These are phyloP conservation scores for Apamea monoglypha DNA, from an alignment of 2,888 invertebrate species.

Conservation along the genomic window DNA sequence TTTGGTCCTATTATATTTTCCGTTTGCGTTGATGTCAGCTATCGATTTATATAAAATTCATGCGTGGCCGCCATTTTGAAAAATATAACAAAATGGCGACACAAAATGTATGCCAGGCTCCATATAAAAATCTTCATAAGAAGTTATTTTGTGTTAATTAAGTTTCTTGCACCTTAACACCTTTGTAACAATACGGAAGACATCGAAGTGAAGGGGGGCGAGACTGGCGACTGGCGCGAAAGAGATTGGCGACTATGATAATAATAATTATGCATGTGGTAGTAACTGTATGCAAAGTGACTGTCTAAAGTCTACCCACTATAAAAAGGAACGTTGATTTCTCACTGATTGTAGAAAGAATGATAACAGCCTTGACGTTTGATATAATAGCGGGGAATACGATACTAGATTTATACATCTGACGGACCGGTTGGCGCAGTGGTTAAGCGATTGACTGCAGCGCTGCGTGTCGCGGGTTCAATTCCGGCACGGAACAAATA, in stretches of 20 bases:
- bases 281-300: constrained; percentile 14
- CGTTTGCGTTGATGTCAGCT: no score
- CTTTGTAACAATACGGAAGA: constrained; percentile 34
- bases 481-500: no score
- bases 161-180: neutral
- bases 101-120: neutral
- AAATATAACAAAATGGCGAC: no score
- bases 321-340: neutral
- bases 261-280: constrained; percentile 8
- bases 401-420: neutral
- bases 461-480: no score
- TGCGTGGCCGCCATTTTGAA: no score
- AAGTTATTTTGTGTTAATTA: neutral
- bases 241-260: constrained; percentile 1
- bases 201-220: constrained; percentile 30
- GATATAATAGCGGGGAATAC: neutral
- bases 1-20: no score
- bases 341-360: neutral
- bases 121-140: neutral
- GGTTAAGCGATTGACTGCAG: no score
- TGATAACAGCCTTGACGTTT: constrained; percentile 18
- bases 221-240: neutral
- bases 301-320: neutral
- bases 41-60: no score
- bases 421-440: no score